Base-by-base conservation (phyloP, 2,113 vertebrate species). In the Pomatostomus ruficeps region DNA sequence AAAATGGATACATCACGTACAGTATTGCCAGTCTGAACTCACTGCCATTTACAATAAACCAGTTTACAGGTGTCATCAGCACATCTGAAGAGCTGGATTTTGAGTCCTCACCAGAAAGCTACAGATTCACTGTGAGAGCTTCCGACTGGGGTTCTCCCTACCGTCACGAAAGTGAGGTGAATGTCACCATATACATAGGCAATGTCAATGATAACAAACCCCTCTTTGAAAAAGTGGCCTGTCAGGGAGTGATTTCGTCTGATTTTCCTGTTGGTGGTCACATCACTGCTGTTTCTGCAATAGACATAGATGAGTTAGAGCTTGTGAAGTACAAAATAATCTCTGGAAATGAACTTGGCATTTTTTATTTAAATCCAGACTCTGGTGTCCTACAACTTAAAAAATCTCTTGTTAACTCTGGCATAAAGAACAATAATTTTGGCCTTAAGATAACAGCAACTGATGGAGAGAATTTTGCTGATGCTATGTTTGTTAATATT, bases 81-180 rank as follows among this genome's bases (percentile, higher is more conserved):
- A 99, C 98, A 33, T 99, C 97, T 15, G 98, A 98, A 91, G 98
- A 99, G 79, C 72, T 99, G 72, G 99, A 99, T 96, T 99, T 99
- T 97, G 99, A 99, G 86, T 99, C 99, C 8, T 99, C 98, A 42
- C 98, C 98, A 28, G 99, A 99, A 97, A 99, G 96, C 31, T 99
- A 99, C 93, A 97, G 98, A 79, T 99, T 99, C 95, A 97, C 98
- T 13, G 98, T 99, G n/a, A 98, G 99, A 95, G 99, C 99, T 42
- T 99, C 99, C 0, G 99, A 99, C 95, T 99, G 99, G 99, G 99
- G 99, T 15, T 99, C 99, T 7, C 99, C 99, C 4, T 99, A 99
- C 84, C 98, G 99, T 51, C 98, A 99, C 4, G 99, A 99, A 92
- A 99, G 98, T 5, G 99, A 99, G 90, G 99, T 99, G 33, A 99